Evolutionary conservation across 2,797 vertebrate genomes (phyloP).

Genomic region (Mus caroli): DNA sequence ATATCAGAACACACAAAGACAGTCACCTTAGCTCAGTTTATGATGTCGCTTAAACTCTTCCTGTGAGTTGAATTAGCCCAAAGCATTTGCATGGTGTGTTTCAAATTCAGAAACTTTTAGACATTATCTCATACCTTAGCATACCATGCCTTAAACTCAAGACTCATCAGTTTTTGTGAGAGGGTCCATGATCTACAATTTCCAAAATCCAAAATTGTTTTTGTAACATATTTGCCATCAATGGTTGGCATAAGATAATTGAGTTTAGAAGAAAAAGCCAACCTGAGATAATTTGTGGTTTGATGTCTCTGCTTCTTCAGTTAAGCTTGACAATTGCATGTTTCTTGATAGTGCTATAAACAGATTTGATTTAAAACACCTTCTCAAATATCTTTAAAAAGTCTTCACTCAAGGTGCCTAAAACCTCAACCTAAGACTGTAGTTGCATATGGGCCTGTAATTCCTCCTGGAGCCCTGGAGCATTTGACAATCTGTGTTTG

Average conservation of each 20-base stretch:
- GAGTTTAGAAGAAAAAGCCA: not conserved
- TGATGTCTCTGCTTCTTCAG: not conserved
- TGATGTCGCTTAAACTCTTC: not conserved
- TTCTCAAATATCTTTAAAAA: not conserved
- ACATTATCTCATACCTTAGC: not conserved
- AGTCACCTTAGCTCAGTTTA: not conserved
- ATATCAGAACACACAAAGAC: not conserved
- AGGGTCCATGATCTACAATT: conserved; percentile 14
- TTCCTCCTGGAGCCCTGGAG: not conserved
- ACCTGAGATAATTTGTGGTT: not conserved
- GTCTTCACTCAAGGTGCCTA: not conserved
- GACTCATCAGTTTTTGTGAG: not conserved
- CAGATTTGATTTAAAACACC: not conserved
- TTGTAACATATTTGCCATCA: conserved; percentile 9
- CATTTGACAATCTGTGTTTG: not conserved
- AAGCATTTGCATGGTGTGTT: not conserved
- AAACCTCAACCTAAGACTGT: not conserved
- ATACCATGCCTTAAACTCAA: not conserved
- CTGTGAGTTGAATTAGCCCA: not conserved
- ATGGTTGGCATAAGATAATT: not conserved
- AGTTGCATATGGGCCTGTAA: not conserved
- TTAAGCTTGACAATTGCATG: not conserved
- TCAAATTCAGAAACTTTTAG: not conserved
- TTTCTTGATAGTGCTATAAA: not conserved
- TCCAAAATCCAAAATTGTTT: not conserved